A percentile compares a stretch with the other conserved stretches of the same genome.
Conservation (phyloP, 2,113 vertebrate species). For the Catharus bicknelli region DNA sequence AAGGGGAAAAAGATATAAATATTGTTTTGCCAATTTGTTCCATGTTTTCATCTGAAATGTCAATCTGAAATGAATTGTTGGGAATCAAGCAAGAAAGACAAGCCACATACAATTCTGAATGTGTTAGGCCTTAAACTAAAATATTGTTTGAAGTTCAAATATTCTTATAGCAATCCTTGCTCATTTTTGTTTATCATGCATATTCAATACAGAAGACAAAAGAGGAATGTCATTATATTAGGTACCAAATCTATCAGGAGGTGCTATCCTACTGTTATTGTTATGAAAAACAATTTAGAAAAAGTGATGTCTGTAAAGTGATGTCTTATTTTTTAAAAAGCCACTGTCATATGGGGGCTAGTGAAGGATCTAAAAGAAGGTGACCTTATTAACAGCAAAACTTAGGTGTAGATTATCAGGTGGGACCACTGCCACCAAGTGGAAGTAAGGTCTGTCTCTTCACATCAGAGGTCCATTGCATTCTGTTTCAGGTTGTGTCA, state of each 20-base stretch:
- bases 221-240: background rate
- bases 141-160: background rate
- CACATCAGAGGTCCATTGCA: background rate
- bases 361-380: background rate
- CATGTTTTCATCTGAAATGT: background rate
- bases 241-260: background rate
- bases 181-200: background rate
- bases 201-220: background rate
- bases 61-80: background rate
- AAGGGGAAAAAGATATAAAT: background rate
- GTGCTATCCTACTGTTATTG: background rate
- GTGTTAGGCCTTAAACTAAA: background rate
- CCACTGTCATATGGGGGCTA: background rate
- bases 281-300: background rate
- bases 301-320: background rate
- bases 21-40: background rate
- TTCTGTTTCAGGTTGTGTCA: background rate
- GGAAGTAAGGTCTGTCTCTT: background rate
- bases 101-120: background rate
- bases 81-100: background rate
- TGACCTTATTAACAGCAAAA: background rate
- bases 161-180: background rate
- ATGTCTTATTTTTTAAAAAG: background rate
- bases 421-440: slow-evolving; percentile 31
- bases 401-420: background rate